Conservation (phyloP, 2,113 vertebrate species). For the Paedocypris sp. region DNA sequence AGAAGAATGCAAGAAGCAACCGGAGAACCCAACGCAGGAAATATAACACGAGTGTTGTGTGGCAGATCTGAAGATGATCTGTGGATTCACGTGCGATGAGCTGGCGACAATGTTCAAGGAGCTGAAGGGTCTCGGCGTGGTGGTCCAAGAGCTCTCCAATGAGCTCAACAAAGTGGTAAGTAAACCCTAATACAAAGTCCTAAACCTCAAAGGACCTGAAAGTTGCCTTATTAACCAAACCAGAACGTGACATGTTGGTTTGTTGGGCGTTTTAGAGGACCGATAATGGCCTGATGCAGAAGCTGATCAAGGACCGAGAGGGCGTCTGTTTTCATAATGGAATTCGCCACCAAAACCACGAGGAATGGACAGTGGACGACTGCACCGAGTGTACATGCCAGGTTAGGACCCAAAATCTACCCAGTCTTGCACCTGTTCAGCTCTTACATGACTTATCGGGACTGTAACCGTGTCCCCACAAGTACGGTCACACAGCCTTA, state of each 20-base stretch:
- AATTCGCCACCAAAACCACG: conserved; percentile 77
- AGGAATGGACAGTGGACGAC: conserved; percentile 91
- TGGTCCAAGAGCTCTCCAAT: conserved; percentile 82
- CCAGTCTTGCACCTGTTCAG: conserved; percentile 1
- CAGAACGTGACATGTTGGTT: too few relatives aligned
- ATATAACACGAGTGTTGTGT: too few relatives aligned
- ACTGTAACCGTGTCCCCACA: conserved; percentile 34
- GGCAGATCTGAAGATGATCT: conserved; percentile 84
- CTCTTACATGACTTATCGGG: conserved; percentile 24
- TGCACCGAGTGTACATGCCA: conserved; percentile 95
- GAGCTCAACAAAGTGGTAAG: conserved; percentile 87
- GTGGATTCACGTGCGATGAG: conserved; percentile 91
- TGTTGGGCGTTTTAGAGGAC: conserved; percentile 60
- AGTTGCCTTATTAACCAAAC: too few relatives aligned
- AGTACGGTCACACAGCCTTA: conserved; percentile 37
- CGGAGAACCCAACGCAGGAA: not conserved
- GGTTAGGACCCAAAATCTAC: conserved; percentile 49
- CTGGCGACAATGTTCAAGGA: conserved; percentile 88
- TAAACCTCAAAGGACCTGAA: too few relatives aligned
- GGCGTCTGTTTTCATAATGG: conserved; percentile 86
- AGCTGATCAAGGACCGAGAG: conserved; percentile 57
- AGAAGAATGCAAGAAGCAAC: not conserved
- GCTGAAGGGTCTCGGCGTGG: conserved; percentile 76
- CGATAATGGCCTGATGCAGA: conserved; percentile 71
- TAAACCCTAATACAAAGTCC: too few relatives aligned